phyloP scores from a whole-genome alignment of 2,113 vertebrate species.

The Silurus asotus region DNA sequence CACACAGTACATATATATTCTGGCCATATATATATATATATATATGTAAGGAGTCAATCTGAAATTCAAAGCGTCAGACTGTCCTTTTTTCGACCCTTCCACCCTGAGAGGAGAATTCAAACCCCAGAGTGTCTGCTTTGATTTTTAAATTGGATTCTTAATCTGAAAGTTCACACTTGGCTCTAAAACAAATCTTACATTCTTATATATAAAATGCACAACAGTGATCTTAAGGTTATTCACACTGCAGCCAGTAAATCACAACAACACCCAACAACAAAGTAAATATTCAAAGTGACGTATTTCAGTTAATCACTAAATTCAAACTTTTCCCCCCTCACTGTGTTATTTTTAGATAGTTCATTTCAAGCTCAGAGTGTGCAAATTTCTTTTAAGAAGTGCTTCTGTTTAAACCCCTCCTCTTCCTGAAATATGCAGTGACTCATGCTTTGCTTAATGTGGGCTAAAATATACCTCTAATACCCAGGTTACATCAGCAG shows the following conservation, averaged over 20 bases:
- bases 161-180: slow-evolving; percentile 61
- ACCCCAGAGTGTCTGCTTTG: slow-evolving; percentile 10
- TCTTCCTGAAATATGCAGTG: slow-evolving; percentile 28
- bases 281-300: slow-evolving; percentile 9
- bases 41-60: too few species aligned
- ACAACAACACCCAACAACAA: slow-evolving; percentile 32
- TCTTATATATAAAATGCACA: too few species aligned
- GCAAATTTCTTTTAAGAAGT: slow-evolving; percentile 13
- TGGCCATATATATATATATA: too few species aligned
- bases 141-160: slow-evolving; percentile 27
- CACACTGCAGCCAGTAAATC: not conserved
- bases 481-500: not conserved
- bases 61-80: slow-evolving; percentile 12
- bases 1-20: too few species aligned
- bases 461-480: slow-evolving; percentile 24
- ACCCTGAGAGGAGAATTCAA: not conserved
- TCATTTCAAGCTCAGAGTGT: not conserved
- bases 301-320: not conserved
- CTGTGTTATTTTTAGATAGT: slow-evolving; percentile 3
- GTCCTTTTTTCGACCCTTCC: slow-evolving; percentile 14
- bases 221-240: slow-evolving; percentile 6
- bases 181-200: slow-evolving; percentile 62
- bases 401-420: not conserved
- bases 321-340: not conserved
- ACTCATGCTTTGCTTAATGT: slow-evolving; percentile 16